These are phyloP conservation scores for Scatophagus argus DNA, from an alignment of 2,113 vertebrate species.

Conservation along the genomic window DNA sequence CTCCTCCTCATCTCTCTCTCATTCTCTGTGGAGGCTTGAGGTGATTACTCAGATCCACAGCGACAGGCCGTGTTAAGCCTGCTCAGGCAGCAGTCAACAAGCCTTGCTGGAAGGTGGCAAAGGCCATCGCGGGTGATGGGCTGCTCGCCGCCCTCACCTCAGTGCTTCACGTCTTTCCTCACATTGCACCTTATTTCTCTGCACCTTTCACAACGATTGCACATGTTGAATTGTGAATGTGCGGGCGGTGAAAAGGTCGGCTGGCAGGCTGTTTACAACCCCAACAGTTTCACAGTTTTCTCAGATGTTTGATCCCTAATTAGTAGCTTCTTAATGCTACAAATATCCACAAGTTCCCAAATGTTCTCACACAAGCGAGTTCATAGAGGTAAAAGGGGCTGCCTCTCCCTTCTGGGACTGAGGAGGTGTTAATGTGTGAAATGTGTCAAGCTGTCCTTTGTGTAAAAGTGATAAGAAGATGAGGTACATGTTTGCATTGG, in stretches of 20 bases:
- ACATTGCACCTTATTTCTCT: slow-evolving; percentile 15
- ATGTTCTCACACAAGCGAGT: slow-evolving; percentile 52
- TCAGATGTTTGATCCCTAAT: slow-evolving; percentile 53
- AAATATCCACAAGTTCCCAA: slow-evolving; percentile 58
- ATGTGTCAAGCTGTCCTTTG: slow-evolving; percentile 64
- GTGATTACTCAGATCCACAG: slow-evolving; percentile 58
- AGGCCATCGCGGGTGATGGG: slow-evolving; percentile 50
- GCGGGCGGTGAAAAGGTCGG: background rate
- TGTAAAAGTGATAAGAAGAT: slow-evolving; percentile 56
- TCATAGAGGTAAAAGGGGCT: slow-evolving; percentile 5
- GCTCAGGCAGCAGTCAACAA: slow-evolving; percentile 33
- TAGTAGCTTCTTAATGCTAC: slow-evolving; percentile 45
- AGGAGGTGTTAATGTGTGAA: slow-evolving; percentile 65
- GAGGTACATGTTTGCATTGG: slow-evolving; percentile 51
- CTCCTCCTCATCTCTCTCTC: background rate
- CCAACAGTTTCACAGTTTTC: slow-evolving; percentile 38
- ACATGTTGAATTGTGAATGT: slow-evolving; percentile 7
- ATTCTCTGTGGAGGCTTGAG: slow-evolving; percentile 33
- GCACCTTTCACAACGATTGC: slow-evolving; percentile 9
- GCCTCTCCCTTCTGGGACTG: slow-evolving; percentile 18
- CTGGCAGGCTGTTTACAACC: background rate
- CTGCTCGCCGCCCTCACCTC: slow-evolving; percentile 23
- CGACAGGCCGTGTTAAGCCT: slow-evolving; percentile 58
- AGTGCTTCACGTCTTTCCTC: slow-evolving; percentile 22
- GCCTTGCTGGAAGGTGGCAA: slow-evolving; percentile 52